A percentile compares a stretch with the other conserved stretches of the same genome.
Evolutionary conservation across 2,797 vertebrate species (phyloP).

Genomic region (Lepus oiostolus): DNA sequence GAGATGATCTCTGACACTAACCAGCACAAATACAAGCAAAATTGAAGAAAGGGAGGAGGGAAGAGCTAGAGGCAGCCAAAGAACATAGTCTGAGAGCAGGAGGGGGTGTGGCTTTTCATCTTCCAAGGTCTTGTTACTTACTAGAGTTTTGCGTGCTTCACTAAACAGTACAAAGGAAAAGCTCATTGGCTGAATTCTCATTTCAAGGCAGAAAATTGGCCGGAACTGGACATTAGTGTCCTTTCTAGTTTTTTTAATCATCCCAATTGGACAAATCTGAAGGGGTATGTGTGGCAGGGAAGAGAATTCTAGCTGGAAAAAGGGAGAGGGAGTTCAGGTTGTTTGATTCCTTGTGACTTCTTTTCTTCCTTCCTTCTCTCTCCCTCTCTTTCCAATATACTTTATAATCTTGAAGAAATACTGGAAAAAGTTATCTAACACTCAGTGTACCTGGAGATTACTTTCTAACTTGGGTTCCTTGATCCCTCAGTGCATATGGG

Average conservation of each 20-base stretch:
- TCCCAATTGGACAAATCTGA: not conserved
- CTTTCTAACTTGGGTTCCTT: not conserved
- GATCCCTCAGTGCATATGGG: not conserved
- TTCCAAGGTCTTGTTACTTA: not conserved
- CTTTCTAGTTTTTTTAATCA: not conserved
- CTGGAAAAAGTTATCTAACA: not conserved
- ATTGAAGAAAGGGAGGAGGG: not conserved
- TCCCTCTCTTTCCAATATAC: not conserved
- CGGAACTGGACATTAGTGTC: not conserved
- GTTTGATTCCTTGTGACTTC: not conserved
- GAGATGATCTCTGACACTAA: not conserved
- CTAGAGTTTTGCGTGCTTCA: not conserved
- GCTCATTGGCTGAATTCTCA: not conserved
- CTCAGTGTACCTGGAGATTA: not conserved
- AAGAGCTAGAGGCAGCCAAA: too few relatives aligned
- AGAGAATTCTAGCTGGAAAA: not conserved
- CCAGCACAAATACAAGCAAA: not conserved
- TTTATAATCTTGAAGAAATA: not conserved
- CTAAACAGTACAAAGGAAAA: constrained; percentile 23
- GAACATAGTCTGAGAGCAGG: not conserved
- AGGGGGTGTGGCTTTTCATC: not conserved
- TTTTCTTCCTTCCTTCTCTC: too few relatives aligned
- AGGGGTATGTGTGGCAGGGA: not conserved
- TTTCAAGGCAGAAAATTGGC: not conserved
- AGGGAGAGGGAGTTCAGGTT: not conserved